Percentiles rank a stretch among this genome's conserved stretches.
These are phyloP conservation scores for Mesorhabditis spiculigera DNA, from an alignment of 2,888 invertebrate species.

Conservation along the genomic window DNA sequence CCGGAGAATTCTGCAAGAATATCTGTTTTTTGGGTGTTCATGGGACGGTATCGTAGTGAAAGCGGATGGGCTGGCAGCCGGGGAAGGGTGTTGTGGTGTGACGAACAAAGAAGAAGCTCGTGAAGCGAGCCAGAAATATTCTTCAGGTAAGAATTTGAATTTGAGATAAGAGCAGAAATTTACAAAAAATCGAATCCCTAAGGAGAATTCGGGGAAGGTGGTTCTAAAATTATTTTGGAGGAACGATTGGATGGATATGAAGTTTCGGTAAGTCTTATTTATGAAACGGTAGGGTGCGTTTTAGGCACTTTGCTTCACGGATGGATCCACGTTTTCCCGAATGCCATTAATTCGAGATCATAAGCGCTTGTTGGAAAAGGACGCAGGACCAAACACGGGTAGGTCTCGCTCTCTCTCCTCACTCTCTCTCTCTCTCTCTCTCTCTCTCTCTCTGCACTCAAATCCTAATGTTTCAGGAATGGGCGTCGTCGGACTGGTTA, in stretches of 20 bases:
- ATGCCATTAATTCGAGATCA: conserved; percentile 93
- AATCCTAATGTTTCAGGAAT: conserved; percentile 75
- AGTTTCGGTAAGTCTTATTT: conserved; percentile 70
- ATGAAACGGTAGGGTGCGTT: conserved; percentile 64
- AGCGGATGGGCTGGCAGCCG: conserved; percentile 90
- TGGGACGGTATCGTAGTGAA: conserved; percentile 75
- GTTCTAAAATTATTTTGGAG: conserved; percentile 75
- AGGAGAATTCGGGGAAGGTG: conserved; percentile 27
- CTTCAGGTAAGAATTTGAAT: conserved; percentile 59
- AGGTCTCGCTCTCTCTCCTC: not conserved
- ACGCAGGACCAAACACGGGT: conserved; percentile 61
- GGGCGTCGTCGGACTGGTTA: conserved; percentile 93
- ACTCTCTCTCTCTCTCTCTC: no score
- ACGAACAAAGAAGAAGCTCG: conserved; percentile 76
- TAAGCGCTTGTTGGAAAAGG: conserved; percentile 82
- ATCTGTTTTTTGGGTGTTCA: not conserved
- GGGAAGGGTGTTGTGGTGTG: conserved; percentile 96
- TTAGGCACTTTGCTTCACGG: conserved; percentile 45
- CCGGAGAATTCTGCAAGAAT: not conserved
- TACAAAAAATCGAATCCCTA: conserved; percentile 6
- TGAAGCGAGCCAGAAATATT: conserved; percentile 77
- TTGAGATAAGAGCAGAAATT: not conserved
- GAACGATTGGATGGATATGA: conserved; percentile 87
- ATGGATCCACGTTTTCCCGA: conserved; percentile 30
- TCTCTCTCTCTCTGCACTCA: not conserved